A percentile compares a stretch with the other conserved stretches of the same genome.
Conservation (phyloP, 2,797 vertebrate genomes). For the Phrynocephalus guinanensis region DNA sequence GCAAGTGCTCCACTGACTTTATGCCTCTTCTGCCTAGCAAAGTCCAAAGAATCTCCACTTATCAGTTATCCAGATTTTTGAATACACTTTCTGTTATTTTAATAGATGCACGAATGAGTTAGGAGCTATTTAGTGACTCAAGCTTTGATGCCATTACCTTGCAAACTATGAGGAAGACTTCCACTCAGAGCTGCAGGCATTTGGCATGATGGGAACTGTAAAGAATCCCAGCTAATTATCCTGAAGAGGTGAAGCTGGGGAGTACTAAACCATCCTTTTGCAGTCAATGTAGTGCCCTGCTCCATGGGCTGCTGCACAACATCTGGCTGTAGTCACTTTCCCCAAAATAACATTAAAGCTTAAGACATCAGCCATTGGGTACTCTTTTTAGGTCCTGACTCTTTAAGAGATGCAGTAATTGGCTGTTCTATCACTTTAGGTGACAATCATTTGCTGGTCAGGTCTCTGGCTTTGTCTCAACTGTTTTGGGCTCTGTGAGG, state of each 20-base stretch:
- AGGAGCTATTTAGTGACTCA: neutral
- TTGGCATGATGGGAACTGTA: neutral
- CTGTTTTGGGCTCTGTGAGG: neutral
- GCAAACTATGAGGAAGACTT: neutral
- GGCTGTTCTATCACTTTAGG: neutral
- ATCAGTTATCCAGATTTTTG: neutral
- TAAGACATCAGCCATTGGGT: neutral
- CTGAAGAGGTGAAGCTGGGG: neutral
- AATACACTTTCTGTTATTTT: neutral
- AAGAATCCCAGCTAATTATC: neutral
- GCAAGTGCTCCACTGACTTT: slow-evolving; percentile 68
- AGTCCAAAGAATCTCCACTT: neutral
- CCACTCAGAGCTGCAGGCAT: neutral
- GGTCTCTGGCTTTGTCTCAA: neutral
- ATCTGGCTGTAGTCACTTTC: too few species aligned
- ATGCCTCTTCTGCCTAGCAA: neutral
- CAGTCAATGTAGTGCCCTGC: neutral
- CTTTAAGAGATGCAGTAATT: neutral
- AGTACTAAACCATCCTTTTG: neutral
- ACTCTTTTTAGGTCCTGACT: neutral
- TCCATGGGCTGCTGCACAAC: neutral
- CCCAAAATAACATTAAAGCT: neutral
- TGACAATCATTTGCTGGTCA: neutral
- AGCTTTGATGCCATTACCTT: neutral
- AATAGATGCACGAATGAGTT: neutral